Evolutionary conservation across 30 jellyfish, hydroid and myxozoan genomes (phyloP), one percentile per base, ranked within the genome.

Genomic region (Cassiopea xamachana): DNA sequence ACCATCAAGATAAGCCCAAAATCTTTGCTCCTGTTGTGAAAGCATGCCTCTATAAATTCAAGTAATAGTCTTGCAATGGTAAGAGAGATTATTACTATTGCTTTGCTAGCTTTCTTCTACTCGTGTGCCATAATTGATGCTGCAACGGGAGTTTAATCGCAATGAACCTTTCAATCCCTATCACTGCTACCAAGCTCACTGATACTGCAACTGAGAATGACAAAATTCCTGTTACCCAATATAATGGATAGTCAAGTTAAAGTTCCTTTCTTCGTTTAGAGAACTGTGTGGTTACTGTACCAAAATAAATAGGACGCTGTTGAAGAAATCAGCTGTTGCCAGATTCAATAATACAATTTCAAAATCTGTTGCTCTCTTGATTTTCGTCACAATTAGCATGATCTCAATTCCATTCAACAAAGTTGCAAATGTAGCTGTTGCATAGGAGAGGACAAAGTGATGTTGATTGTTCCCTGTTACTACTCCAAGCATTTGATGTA

Each of bases 291-390:
- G 55, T 9, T 12, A 75, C 44, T 4, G n/a, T 43, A 0, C 67
- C 1, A 7, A 49, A 47, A 74, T 12, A 45, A 50, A 50, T 10
- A 27, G 61, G 47, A 75, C 27, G 5, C 81, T 60, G 46, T 49
- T 75, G n/a, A 86, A 49, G 69, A 86, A 48, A 46, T 86, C 93
- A 2, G 93, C 93, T 1, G 46, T 77, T 1, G 93, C 93, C 2
- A 86, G 68, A 43, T 86, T 86, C n/a, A 86, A 48, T n/a, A 86
- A 83, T n/a, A 86, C 87, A 48, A 86, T 76, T 46, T 86, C 93
- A 44, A 86, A 86, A 16, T 44, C 27, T 7, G 93, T 59, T 27
- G 79, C 87, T 39, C 44, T 59, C 46, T 75, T 86, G 72, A 75
- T 71, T 7, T 60, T 59, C 13, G 27, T 55, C 10, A 12, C 70